Conservation (phyloP, 1,140 invertebrate genomes). For the Bombus haemorrhoidalis region DNA sequence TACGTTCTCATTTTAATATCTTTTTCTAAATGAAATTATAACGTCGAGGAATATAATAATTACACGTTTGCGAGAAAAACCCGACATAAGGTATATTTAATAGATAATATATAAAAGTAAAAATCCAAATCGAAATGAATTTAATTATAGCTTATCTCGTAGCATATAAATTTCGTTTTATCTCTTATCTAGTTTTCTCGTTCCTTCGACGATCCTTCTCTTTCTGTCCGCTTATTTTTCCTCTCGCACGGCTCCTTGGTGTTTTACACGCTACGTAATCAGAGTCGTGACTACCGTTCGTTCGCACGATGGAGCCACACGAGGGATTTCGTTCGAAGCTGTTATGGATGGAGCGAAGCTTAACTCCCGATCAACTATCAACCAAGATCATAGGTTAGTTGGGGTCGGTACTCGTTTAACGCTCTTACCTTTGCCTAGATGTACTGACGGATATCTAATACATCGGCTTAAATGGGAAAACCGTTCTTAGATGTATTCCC, state of each 20-base stretch:
- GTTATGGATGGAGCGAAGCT: slow-evolving; percentile 69
- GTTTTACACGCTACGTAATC: slow-evolving; percentile 73
- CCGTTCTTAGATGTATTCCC: background rate
- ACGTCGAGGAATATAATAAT: background rate
- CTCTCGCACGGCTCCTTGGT: background rate
- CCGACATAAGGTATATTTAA: background rate
- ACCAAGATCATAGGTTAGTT: slow-evolving; percentile 75
- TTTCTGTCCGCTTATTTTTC: slow-evolving; percentile 20
- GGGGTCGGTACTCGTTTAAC: slow-evolving; percentile 74
- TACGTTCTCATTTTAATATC: background rate
- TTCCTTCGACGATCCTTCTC: slow-evolving; percentile 47
- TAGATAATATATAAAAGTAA: background rate
- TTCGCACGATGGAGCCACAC: slow-evolving; percentile 74
- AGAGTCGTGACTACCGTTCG: slow-evolving; percentile 78
- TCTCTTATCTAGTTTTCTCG: slow-evolving; percentile 14
- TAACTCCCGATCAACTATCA: slow-evolving; percentile 75
- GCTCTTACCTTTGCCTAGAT: slow-evolving; percentile 60
- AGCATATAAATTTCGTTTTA: background rate
- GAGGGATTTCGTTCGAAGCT: slow-evolving; percentile 67
- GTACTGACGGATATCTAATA: slow-evolving; percentile 31
- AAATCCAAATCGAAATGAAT: background rate
- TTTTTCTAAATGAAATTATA: background rate
- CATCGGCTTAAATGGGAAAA: slow-evolving; percentile 20
- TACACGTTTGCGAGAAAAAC: background rate
- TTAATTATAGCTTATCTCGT: slow-evolving; percentile 1